Evolutionary conservation across 30 jellyfish, hydroid and myxozoan species (phyloP), one percentile per base, ranked within the genome.

Genomic region (Aurelia aurita): DNA sequence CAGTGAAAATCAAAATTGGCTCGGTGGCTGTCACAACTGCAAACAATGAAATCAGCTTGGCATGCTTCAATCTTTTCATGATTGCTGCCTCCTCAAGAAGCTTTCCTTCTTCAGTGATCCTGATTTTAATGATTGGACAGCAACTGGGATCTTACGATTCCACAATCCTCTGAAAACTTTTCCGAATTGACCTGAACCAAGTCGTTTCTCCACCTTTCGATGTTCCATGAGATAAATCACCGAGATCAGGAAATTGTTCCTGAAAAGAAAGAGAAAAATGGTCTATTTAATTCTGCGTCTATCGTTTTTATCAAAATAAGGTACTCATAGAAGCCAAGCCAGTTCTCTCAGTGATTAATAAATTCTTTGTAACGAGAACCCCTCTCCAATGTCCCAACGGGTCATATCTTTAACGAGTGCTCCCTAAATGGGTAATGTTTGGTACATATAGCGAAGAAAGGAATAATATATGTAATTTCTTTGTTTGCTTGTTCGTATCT

Each of bases 151-250:
- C 31, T 76, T 89, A 62, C 63, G 76, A 59, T 94, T 94, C 99
- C 99, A 94, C 19, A 84, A 25, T 0, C 99, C 99, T 80, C 66
- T 69, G 55, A 20, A 81, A 3, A 94, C 99, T 79, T 94, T 97
- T 32, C 99, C 99, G 80, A 94, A 94, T 72, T 84, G 97, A 26
- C 99, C 99, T 3, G 99, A 89, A 58, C 14, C 64, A 61, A 29
- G 45, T 82, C 1, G 8, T 22, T 62, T 60, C 67, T 19, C 72
- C 44, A 94, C 26, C 87, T 97, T 12, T 79, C 97, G n/a, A n/a
- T 54, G 97, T 88, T 46, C 89, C 89, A 91, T 94, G 98, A 15
- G 99, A 94, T 22, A 94, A 74, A 20, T 85, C 97, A 3, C 73
- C 77, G 15, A 84, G 79, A 43, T 43, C 59, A 11, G 99, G 91